Evolutionary conservation across 1,140 invertebrate genomes (phyloP).

Genomic region (Drosophila nikananu): DNA sequence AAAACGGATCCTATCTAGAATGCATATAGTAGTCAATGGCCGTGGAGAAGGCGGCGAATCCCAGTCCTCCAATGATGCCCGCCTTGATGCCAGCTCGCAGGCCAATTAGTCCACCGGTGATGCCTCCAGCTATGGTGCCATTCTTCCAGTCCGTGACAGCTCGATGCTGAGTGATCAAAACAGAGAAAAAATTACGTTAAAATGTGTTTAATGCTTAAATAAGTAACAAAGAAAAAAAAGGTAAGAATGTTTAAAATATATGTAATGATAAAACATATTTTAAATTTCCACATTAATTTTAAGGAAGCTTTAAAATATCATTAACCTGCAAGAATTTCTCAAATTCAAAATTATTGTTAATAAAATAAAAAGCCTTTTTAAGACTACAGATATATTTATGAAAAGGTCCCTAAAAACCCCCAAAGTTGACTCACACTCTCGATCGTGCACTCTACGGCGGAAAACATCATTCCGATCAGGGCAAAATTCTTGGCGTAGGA

Average conservation of each 20-base stretch:
- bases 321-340: neutral
- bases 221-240: too few species aligned
- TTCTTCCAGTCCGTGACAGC: conserved; percentile 98
- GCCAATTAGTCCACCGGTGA: conserved; percentile 98
- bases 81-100: conserved; percentile 97
- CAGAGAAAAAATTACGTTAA: too few species aligned
- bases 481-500: conserved; percentile 99
- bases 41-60: conserved; percentile 98
- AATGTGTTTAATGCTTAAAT: too few species aligned
- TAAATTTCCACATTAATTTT: neutral
- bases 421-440: conserved; percentile 92
- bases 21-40: conserved; percentile 97
- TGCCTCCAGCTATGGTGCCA: conserved; percentile 96
- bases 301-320: neutral
- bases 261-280: neutral
- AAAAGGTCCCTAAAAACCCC: too few species aligned
- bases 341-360: too few species aligned
- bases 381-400: too few species aligned
- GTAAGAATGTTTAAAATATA: neutral
- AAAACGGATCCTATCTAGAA: conserved; percentile 61
- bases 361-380: too few species aligned
- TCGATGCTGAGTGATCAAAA: conserved; percentile 88
- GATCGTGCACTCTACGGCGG: conserved; percentile 96
- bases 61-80: conserved; percentile 95
- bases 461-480: conserved; percentile 96